phyloP scores from a whole-genome alignment of 2,888 invertebrate species.

The Alcis repandata region DNA sequence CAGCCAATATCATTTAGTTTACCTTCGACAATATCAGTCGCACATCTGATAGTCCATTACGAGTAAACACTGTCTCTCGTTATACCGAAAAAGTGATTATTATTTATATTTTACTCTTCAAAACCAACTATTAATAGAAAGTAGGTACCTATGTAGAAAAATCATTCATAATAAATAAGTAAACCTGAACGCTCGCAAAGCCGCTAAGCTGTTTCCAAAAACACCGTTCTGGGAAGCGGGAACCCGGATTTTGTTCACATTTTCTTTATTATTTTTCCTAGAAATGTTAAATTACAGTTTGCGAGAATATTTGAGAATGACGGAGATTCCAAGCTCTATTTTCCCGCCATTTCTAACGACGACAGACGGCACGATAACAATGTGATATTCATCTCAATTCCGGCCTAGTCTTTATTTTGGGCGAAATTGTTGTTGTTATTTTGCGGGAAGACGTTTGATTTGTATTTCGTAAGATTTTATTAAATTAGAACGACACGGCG shows the following conservation, averaged over 20 bases:
- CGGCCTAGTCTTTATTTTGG: constrained; percentile 19
- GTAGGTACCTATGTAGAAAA: too few species aligned
- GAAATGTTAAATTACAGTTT: constrained; percentile 26
- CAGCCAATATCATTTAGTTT: too few species aligned
- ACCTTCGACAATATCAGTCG: too few species aligned
- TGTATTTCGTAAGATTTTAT: constrained; percentile 11
- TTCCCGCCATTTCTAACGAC: constrained; percentile 34
- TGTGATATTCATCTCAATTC: constrained; percentile 30
- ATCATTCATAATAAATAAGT: constrained; percentile 4
- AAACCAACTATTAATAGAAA: too few species aligned
- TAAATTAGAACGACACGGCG: background rate
- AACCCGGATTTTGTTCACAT: constrained; percentile 6
- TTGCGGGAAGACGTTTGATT: background rate
- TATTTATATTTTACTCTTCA: too few species aligned
- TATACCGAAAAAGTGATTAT: too few species aligned
- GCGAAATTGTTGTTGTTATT: constrained; percentile 17
- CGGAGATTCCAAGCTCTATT: constrained; percentile 32
- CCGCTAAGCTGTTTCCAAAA: constrained; percentile 11
- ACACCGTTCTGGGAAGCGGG: constrained; percentile 3
- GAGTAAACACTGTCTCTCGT: too few species aligned
- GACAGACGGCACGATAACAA: constrained; percentile 37
- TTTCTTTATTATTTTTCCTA: constrained; percentile 27
- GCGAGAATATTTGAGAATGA: constrained; percentile 14
- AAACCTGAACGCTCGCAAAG: constrained; percentile 15
- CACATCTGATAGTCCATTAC: too few species aligned